Percentiles rank a stretch among this genome's conserved stretches.
phyloP scores from a whole-genome alignment of 2,113 vertebrate species.

The Centropristis striata region DNA sequence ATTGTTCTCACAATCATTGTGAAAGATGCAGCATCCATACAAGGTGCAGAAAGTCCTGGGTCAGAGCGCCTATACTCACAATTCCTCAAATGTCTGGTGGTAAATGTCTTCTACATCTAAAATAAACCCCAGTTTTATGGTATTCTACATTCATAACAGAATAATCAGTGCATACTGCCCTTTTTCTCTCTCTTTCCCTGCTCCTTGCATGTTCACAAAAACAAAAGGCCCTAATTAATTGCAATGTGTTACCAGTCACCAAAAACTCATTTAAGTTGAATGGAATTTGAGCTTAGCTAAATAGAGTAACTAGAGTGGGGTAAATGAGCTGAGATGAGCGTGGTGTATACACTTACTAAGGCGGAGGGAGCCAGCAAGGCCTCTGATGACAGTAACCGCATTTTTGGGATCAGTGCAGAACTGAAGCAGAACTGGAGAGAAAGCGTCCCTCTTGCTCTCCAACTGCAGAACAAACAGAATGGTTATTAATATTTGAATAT shows the following conservation, averaged over 20 bases:
- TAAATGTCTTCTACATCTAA: background rate
- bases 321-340: background rate
- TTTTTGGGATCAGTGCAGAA: conserved; percentile 95
- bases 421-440: conserved; percentile 92
- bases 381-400: conserved; percentile 94
- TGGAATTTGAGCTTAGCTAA: background rate
- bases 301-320: background rate
- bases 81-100: background rate
- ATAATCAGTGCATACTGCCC: background rate
- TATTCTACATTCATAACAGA: background rate
- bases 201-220: conserved; percentile 3
- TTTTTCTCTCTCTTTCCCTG: background rate
- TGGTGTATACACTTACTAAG: conserved; percentile 86
- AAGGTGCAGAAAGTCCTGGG: background rate
- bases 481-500: background rate
- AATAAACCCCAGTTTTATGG: background rate
- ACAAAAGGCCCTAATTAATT: background rate
- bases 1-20: background rate
- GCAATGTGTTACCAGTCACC: background rate
- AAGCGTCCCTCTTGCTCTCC: conserved; percentile 94
- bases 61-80: background rate
- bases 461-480: conserved; percentile 80
- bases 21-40: background rate
- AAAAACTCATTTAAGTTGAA: background rate
- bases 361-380: conserved; percentile 92